Conservation (phyloP, 2,888 invertebrate genomes). For the Peribatodes rhomboidaria region DNA sequence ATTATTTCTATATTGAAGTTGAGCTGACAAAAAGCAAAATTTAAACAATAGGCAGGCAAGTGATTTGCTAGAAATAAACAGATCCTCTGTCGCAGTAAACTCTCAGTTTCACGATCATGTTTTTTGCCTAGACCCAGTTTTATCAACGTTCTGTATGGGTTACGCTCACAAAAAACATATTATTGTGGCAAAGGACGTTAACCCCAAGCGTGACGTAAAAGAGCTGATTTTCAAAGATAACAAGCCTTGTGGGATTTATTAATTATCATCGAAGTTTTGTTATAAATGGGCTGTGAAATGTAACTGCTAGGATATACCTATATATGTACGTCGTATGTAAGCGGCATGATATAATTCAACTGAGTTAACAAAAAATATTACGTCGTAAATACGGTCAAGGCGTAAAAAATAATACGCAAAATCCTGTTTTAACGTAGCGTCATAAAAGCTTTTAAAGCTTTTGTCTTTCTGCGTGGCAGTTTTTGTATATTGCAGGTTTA, state of each 20-base stretch:
- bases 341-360: too few relatives aligned
- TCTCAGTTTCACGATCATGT: constrained; percentile 31
- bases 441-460: too few relatives aligned
- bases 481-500: too few relatives aligned
- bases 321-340: too few relatives aligned
- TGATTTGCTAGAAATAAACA: constrained; percentile 20
- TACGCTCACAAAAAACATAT: constrained; percentile 64
- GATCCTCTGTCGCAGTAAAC: constrained; percentile 22
- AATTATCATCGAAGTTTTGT: neutral
- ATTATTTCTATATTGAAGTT: too few relatives aligned
- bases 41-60: constrained; percentile 6
- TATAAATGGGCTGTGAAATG: neutral
- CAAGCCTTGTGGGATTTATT: constrained; percentile 8
- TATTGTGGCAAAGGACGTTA: constrained; percentile 58
- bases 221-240: constrained; percentile 27
- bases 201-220: constrained; percentile 60
- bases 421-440: too few relatives aligned
- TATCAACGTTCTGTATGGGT: constrained; percentile 45
- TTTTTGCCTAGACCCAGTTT: constrained; percentile 37
- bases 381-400: too few relatives aligned
- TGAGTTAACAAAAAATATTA: too few relatives aligned
- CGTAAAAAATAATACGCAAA: too few relatives aligned
- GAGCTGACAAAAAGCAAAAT: constrained; percentile 10
- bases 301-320: neutral
- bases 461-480: too few relatives aligned